Percentiles rank a stretch among this genome's conserved stretches.
Conservation (phyloP, 2,113 vertebrate genomes). For the Anas platyrhynchos region DNA sequence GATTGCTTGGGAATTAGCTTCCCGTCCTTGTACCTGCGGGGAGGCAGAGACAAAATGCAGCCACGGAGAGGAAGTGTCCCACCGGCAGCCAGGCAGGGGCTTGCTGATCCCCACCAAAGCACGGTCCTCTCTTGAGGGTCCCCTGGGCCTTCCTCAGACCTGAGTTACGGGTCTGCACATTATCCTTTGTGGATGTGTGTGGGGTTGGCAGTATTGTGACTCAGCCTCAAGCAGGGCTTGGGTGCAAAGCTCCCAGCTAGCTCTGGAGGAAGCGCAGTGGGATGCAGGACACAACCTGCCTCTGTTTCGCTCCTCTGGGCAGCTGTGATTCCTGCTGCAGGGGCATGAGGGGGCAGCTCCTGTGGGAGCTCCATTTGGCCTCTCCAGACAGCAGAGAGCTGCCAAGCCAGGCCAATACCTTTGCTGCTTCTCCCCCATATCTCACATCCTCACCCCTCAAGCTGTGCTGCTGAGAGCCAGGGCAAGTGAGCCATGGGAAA, state of each 20-base stretch:
- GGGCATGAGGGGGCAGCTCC: neutral
- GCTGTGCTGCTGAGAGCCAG: neutral
- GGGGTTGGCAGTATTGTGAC: neutral
- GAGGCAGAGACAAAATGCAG: conserved; percentile 63
- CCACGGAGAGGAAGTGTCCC: conserved; percentile 48
- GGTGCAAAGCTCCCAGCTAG: neutral
- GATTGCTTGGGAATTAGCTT: conserved; percentile 85
- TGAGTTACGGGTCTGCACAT: fast-evolving
- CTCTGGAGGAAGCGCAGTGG: neutral
- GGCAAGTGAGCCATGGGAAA: neutral
- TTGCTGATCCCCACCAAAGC: neutral
- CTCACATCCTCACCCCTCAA: neutral
- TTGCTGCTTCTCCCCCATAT: neutral
- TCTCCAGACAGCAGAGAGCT: neutral
- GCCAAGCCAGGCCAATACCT: neutral
- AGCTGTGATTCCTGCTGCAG: neutral
- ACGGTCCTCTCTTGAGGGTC: neutral
- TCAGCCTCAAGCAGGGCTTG: neutral
- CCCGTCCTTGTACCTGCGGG: conserved; percentile 89
- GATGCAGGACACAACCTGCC: neutral
- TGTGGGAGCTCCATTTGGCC: neutral
- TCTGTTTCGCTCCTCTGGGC: neutral
- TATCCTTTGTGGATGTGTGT: neutral
- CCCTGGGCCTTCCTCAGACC: neutral
- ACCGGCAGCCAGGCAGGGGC: neutral